Conservation (phyloP, 2,113 vertebrate species). For the Kobus ellipsiprymnus region DNA sequence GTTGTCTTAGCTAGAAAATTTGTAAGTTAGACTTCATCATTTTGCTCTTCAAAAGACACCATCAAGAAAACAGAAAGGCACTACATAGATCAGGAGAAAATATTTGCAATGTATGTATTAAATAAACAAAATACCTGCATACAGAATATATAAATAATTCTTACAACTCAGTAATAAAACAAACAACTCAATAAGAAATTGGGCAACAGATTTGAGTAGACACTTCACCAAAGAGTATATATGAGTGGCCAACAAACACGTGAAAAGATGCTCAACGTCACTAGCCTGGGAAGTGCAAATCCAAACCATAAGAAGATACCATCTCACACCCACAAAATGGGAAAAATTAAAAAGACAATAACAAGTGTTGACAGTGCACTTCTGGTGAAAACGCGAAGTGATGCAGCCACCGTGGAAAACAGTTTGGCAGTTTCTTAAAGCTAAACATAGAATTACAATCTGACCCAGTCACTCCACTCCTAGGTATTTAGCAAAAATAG, state of each 20-base stretch:
- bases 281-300: not conserved
- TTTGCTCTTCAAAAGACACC: not conserved
- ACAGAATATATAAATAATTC: not conserved
- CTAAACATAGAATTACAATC: not conserved
- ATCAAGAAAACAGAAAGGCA: not conserved
- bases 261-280: not conserved
- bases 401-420: not conserved
- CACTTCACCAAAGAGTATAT: not conserved
- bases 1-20: not conserved
- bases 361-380: not conserved
- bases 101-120: not conserved
- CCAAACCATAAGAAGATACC: not conserved
- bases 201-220: not conserved
- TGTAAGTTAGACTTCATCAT: not conserved
- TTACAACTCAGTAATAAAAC: not conserved
- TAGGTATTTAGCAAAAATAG: not conserved
- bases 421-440: not conserved
- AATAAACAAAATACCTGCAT: not conserved
- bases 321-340: no score
- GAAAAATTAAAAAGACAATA: not conserved
- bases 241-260: not conserved
- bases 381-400: not conserved
- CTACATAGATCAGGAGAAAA: not conserved
- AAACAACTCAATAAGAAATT: not conserved
- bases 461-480: not conserved